These are phyloP conservation scores for Parnassius mnemosyne DNA, from an alignment of 2,888 invertebrate genomes.

Conservation along the genomic window DNA sequence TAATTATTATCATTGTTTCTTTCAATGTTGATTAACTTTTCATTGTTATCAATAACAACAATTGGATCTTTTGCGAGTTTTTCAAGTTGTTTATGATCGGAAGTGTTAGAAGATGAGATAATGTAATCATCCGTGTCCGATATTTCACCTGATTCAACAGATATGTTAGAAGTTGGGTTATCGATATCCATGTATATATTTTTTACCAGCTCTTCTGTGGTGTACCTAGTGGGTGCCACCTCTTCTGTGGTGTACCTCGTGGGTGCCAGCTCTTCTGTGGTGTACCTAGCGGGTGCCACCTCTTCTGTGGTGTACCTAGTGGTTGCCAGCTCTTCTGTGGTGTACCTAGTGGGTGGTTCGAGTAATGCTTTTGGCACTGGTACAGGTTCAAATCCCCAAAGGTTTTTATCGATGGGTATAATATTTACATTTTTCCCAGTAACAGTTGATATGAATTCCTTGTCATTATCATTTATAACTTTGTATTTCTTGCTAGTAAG, in stretches of 20 bases:
- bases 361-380: constrained; percentile 47
- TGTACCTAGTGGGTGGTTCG: constrained; percentile 30
- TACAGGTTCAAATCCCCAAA: constrained; percentile 44
- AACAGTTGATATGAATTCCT: constrained; percentile 41
- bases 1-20: neutral
- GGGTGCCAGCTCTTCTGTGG: constrained; percentile 4
- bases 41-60: neutral
- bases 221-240: constrained; percentile 27
- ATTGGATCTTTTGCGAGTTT: neutral
- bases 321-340: constrained; percentile 26
- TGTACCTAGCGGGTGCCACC: too few species aligned
- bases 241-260: neutral
- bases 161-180: constrained; percentile 39
- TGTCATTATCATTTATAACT: constrained; percentile 42
- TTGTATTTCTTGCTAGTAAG: constrained; percentile 52
- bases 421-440: constrained; percentile 48
- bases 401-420: constrained; percentile 41
- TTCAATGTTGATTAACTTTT: constrained; percentile 23
- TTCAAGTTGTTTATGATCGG: neutral
- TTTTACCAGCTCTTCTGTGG: constrained; percentile 30
- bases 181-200: constrained; percentile 45
- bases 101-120: neutral
- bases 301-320: too few species aligned
- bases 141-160: constrained; percentile 50
- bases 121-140: constrained; percentile 11